A percentile compares a stretch with the other conserved stretches of the same genome.
Conservation (phyloP, 2,113 vertebrate species). For the Elgaria multicarinata region DNA sequence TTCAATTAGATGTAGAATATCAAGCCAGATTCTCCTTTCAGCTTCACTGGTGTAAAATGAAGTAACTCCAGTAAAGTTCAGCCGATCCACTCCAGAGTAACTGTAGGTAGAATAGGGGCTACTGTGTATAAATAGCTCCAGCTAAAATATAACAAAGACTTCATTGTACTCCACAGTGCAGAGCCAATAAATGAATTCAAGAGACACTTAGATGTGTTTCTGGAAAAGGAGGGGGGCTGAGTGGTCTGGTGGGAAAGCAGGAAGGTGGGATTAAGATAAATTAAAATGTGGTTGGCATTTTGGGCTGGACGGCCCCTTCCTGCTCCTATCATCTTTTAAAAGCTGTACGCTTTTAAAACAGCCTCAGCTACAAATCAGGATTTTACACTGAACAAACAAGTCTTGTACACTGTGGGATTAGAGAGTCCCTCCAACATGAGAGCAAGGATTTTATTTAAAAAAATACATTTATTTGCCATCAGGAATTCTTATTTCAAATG, state of each 20-base stretch:
- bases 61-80: conserved; percentile 30
- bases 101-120: conserved; percentile 51
- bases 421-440: neutral
- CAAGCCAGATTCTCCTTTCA: conserved; percentile 13
- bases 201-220: conserved; percentile 81
- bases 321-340: conserved; percentile 46
- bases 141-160: conserved; percentile 74
- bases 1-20: conserved; percentile 20
- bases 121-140: conserved; percentile 51
- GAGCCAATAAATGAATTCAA: conserved; percentile 76
- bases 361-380: conserved; percentile 25
- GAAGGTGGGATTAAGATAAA: conserved; percentile 77
- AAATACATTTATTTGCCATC: neutral
- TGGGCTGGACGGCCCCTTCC: conserved; percentile 51
- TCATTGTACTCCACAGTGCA: conserved; percentile 72
- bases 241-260: conserved; percentile 70
- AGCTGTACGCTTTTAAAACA: conserved; percentile 62
- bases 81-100: conserved; percentile 24
- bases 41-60: conserved; percentile 20
- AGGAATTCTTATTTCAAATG: conserved; percentile 2
- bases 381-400: conserved; percentile 43
- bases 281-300: conserved; percentile 67
- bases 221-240: conserved; percentile 66
- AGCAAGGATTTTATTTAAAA: neutral
- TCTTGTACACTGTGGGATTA: conserved; percentile 4